Evolutionary conservation across 2,113 vertebrate genomes (phyloP), one percentile per base, ranked within the genome.

Genomic region (Perognathus longimembris): DNA sequence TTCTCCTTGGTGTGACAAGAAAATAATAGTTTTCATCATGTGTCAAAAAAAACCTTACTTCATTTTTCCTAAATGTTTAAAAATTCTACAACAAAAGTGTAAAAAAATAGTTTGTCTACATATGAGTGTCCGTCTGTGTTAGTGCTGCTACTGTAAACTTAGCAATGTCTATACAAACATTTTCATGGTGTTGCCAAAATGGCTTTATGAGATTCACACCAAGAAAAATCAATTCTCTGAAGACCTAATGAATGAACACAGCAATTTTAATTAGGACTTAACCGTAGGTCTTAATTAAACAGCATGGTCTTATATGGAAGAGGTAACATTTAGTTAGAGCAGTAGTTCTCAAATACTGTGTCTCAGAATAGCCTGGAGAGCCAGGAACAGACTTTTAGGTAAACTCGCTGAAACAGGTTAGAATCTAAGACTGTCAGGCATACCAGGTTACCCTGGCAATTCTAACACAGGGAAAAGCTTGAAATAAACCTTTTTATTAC

Each of bases 251-350:
- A 92, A 86, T 42, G 32, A 88, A 54, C 7, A 34, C n/a, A 61
- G 26, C 14, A 28, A 32, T 76, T 89, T 92, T 86, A 80, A 85
- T 86, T 84, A 81, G n/a, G 40, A 67, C 64, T 84, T 32, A 4
- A 75, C 17, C 14, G 30, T 75, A 75, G 38, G 20, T 45, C 92
- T 81, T 88, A 85, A 84, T 61, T 73, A 70, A 40, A 24, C 14
- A 57, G 12, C 40, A 57, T 50, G 15, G 36, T 89, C 63, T 73
- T 38, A 91, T 28, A 34, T 32, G 32, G 64, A 22, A 90, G 24
- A 78, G 34, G 32, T 57, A 71, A 89, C 26, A 78, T 14, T 45
- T 77, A 91, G 28, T 5, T 20, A 86, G 28, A 64, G 18, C 24
- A 38, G 26, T 64, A 17, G 21, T 82, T 94, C 38, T 66, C 42